phyloP scores from a whole-genome alignment of 2,888 invertebrate genomes.

The Ectemnius lituratus region DNA sequence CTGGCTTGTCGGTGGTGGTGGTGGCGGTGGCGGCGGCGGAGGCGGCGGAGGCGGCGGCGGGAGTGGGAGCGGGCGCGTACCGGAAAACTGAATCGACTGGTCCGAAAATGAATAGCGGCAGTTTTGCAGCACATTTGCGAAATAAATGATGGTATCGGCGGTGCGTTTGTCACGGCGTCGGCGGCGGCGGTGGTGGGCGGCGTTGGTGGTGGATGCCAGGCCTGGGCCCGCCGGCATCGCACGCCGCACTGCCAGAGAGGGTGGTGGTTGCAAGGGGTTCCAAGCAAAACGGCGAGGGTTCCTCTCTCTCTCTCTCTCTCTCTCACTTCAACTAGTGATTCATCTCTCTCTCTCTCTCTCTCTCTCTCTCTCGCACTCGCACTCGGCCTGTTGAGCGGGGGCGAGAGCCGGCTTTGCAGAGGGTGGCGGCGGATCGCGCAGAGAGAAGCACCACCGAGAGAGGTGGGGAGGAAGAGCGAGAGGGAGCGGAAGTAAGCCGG shows the following conservation, averaged over 20 bases:
- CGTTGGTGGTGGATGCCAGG: neutral
- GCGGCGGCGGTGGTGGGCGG: constrained; percentile 20
- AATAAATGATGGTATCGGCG: constrained; percentile 78
- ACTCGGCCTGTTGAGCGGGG: constrained; percentile 10
- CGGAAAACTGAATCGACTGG: constrained; percentile 76
- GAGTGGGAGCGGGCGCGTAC: constrained; percentile 60
- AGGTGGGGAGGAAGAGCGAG: constrained; percentile 10
- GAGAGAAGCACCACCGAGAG: too few relatives aligned
- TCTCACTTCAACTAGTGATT: too few relatives aligned
- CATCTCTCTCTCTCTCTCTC: too few relatives aligned
- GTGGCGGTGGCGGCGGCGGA: neutral
- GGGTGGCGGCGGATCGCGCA: too few relatives aligned
- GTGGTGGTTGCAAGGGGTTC: neutral
- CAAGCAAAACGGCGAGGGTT: too few relatives aligned
- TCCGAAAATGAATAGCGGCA: constrained; percentile 78
- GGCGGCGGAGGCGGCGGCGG: constrained; percentile 14
- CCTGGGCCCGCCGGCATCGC: constrained; percentile 33
- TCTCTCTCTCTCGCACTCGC: too few relatives aligned
- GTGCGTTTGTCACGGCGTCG: constrained; percentile 76
- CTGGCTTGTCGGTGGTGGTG: neutral
- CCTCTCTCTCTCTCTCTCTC: too few relatives aligned
- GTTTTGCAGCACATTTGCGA: constrained; percentile 78
- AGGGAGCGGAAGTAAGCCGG: constrained; percentile 39
- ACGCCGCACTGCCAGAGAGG: constrained; percentile 2
- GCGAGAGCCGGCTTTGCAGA: too few relatives aligned